phyloP scores from a whole-genome alignment of 2,888 invertebrate species.

The Agrotis segetum region DNA sequence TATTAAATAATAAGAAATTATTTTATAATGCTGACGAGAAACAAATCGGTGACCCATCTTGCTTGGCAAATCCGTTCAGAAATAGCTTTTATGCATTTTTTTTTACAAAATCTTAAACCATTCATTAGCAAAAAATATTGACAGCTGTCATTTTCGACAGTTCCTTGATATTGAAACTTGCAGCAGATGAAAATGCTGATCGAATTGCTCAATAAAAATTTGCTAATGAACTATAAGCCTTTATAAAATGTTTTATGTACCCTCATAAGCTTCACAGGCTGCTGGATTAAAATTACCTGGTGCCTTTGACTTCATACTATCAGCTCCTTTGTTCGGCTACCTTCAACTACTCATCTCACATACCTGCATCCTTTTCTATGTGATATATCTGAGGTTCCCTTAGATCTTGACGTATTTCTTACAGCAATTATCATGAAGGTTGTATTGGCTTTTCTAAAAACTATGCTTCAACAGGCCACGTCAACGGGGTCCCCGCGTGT shows the following conservation, averaged over 20 bases:
- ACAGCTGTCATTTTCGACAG: conserved; percentile 17
- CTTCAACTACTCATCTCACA: not conserved
- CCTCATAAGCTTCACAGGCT: not conserved
- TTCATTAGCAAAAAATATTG: not conserved
- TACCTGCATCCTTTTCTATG: not conserved
- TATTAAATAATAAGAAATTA: not conserved
- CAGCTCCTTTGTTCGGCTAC: not conserved
- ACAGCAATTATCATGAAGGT: not conserved
- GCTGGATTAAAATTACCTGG: not conserved
- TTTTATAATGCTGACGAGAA: not conserved
- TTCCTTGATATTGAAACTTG: not conserved
- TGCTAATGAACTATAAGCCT: not conserved
- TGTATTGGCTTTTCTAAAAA: fast-evolving
- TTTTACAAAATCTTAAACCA: not conserved
- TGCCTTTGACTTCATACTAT: not conserved
- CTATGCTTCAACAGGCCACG: no score
- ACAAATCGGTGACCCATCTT: not conserved
- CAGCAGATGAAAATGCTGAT: not conserved
- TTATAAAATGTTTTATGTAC: not conserved
- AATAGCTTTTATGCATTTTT: not conserved
- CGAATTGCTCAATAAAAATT: not conserved
- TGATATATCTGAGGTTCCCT: not conserved
- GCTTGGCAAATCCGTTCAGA: conserved; percentile 3
- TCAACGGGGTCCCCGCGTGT: no score
- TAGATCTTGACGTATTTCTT: not conserved